These are phyloP conservation scores for Mormyrus lacerda DNA, from an alignment of 2,113 vertebrate genomes.

Conservation along the genomic window DNA sequence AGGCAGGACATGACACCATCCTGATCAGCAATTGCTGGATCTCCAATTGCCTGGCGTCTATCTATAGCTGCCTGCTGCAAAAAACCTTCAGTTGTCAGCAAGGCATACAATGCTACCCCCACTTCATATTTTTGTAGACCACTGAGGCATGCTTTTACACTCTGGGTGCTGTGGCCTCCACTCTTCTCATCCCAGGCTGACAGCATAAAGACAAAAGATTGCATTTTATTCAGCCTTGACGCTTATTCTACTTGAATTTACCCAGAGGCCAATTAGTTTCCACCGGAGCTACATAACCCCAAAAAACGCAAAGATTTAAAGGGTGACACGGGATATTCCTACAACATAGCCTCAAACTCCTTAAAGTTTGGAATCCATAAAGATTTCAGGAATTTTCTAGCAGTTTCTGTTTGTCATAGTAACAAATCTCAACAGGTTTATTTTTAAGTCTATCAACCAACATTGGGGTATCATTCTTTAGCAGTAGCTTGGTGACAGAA, in stretches of 20 bases:
- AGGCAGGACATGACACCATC: neutral
- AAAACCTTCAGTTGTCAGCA: neutral
- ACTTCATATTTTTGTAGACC: neutral
- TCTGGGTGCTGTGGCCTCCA: neutral
- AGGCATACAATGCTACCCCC: neutral
- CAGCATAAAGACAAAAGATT: neutral
- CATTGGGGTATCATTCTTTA: neutral
- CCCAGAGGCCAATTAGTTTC: neutral
- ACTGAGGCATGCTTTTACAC: neutral
- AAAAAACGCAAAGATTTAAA: neutral
- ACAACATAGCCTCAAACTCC: neutral
- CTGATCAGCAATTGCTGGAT: neutral
- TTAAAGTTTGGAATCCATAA: neutral
- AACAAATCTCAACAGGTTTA: neutral
- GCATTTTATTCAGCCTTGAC: neutral
- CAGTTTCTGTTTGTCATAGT: neutral
- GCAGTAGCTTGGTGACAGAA: neutral
- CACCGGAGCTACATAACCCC: neutral
- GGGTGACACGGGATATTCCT: neutral
- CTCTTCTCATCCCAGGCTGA: neutral
- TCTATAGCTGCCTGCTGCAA: neutral
- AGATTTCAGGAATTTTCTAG: neutral
- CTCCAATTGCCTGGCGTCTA: neutral
- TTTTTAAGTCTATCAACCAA: neutral
- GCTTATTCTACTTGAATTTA: conserved; percentile 3